These are phyloP conservation scores for Lacanobia oleracea DNA, from an alignment of 2,888 invertebrate species.

Conservation along the genomic window DNA sequence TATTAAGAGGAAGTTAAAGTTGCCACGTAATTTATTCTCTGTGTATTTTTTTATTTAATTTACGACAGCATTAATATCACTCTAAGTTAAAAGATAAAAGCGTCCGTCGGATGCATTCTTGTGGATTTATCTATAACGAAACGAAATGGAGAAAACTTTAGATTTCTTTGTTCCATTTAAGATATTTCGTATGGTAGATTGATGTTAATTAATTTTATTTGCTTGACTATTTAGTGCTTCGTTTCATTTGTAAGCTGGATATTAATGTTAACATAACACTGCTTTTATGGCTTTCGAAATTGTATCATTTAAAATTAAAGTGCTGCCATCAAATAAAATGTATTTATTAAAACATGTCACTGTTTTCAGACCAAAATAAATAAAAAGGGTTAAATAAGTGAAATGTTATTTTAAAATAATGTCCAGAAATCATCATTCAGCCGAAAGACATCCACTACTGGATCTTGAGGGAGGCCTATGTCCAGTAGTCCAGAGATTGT, in stretches of 20 bases:
- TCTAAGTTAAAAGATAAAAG: conserved; percentile 56
- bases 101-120: conserved; percentile 51
- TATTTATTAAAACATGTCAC: not conserved
- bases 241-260: conserved; percentile 32
- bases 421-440: no score
- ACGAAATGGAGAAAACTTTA: conserved; percentile 37
- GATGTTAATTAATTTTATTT: conserved; percentile 42
- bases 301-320: conserved; percentile 18
- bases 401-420: not conserved
- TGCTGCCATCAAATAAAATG: conserved; percentile 21
- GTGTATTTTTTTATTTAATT: conserved; percentile 35
- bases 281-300: conserved; percentile 31
- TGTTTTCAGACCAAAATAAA: not conserved
- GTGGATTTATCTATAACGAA: conserved; percentile 38
- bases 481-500: no score
- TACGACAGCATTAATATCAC: conserved; percentile 35
- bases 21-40: conserved; percentile 36
- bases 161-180: conserved; percentile 35
- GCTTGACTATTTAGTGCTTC: conserved; percentile 15
- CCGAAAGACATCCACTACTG: no score
- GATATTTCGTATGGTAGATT: conserved; percentile 19
- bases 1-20: conserved; percentile 21
- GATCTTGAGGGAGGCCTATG: no score
- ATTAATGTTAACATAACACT: conserved; percentile 11
- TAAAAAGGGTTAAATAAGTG: not conserved